Conservation (phyloP, 2,113 vertebrate genomes). For the Grammomys dolichurus region DNA sequence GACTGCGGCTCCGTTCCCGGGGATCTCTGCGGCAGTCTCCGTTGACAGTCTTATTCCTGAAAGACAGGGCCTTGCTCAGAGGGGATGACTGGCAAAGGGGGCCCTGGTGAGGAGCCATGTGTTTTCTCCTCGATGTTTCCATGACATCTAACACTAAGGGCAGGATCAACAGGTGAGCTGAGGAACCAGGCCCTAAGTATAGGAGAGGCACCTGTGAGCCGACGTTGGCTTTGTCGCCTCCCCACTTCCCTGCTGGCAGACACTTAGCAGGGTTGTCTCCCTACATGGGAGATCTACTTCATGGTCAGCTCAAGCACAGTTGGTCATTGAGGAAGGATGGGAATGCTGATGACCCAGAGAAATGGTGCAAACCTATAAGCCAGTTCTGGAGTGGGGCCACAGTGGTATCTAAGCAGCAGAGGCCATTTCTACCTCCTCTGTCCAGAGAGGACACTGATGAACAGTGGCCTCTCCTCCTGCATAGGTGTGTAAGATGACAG, state of each 20-base stretch:
- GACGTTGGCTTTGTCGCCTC: not conserved
- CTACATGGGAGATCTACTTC: not conserved
- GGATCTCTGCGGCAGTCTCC: constrained; percentile 97
- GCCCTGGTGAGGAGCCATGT: fast-evolving
- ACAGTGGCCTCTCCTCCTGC: not conserved
- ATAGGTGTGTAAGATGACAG: fast-evolving
- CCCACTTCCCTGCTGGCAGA: not conserved
- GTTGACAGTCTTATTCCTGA: constrained; percentile 94
- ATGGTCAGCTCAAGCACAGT: not conserved
- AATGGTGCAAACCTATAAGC: no score
- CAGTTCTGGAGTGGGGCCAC: not conserved
- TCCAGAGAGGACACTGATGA: not conserved
- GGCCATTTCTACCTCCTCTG: no score
- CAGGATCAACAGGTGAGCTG: not conserved
- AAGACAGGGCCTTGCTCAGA: not conserved
- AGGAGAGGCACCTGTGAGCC: no score
- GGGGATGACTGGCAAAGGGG: fast-evolving
- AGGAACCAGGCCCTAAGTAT: not conserved
- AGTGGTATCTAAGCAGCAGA: not conserved
- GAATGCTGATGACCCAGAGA: not conserved
- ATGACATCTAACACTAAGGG: no score
- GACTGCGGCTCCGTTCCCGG: constrained; percentile 95
- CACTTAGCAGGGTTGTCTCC: not conserved
- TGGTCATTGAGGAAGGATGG: not conserved
- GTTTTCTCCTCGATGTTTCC: not conserved